Evolutionary conservation across 2,888 invertebrate species (phyloP).

Genomic region (Orthosia cruda): DNA sequence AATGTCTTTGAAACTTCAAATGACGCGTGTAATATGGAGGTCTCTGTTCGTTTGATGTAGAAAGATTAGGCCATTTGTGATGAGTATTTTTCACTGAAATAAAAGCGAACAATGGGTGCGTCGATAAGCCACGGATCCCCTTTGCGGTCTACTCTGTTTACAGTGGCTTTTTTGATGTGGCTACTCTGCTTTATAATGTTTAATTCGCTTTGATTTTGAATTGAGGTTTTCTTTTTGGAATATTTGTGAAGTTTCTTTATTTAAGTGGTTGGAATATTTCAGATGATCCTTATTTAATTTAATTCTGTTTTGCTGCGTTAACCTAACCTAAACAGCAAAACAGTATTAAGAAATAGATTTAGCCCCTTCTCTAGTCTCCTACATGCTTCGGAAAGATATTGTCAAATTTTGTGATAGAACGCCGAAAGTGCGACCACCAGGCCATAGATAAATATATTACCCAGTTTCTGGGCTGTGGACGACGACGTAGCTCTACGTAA

Average conservation of each 20-base stretch:
- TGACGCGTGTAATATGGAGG: conserved; percentile 91
- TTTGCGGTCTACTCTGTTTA: conserved; percentile 81
- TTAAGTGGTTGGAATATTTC: conserved; percentile 9
- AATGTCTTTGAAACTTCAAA: conserved; percentile 91
- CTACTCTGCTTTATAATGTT: conserved; percentile 72
- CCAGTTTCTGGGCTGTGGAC: not conserved
- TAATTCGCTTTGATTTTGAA: conserved; percentile 61
- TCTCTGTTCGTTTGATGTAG: conserved; percentile 89
- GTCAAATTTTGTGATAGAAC: not conserved
- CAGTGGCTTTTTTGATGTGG: conserved; percentile 81
- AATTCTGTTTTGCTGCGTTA: not conserved
- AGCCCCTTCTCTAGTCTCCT: not conserved
- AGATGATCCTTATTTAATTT: conserved; percentile 4
- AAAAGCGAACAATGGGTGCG: conserved; percentile 83
- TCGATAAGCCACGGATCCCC: conserved; percentile 81
- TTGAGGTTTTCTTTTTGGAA: conserved; percentile 49
- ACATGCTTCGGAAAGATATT: not conserved
- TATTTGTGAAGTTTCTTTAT: conserved; percentile 33
- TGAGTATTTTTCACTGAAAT: conserved; percentile 87
- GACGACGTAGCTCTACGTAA: no score
- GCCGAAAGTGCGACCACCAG: not conserved
- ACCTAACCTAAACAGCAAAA: no score
- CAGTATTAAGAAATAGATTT: no score
- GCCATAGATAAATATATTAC: not conserved
- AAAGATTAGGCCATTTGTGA: conserved; percentile 88